Conservation (phyloP, 2,888 invertebrate species). For the Megastigmus dorsalis region DNA sequence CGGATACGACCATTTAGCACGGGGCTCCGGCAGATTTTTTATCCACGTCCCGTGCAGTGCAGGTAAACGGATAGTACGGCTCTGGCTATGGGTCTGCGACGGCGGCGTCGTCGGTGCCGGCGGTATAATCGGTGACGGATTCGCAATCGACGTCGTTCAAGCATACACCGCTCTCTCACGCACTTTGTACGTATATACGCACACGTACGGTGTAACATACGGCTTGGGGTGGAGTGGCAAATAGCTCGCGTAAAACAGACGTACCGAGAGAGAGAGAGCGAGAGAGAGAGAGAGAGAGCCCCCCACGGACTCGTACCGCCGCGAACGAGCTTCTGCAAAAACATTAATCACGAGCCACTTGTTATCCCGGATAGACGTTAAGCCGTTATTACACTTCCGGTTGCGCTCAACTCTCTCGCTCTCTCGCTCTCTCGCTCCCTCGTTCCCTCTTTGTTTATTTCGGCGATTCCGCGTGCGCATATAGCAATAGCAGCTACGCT, state of each 20-base stretch:
- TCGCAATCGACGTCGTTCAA: background rate
- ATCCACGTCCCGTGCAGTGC: background rate
- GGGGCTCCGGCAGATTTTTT: background rate
- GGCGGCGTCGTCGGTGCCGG: too few species aligned
- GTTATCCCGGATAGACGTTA: slow-evolving; percentile 61
- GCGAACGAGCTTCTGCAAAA: slow-evolving; percentile 64
- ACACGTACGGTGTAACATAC: background rate
- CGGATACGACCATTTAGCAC: background rate
- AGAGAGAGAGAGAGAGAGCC: too few species aligned
- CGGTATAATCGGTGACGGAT: slow-evolving; percentile 19
- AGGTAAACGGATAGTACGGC: too few species aligned
- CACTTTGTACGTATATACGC: background rate
- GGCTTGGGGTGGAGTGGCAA: slow-evolving; percentile 55
- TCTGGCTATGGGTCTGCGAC: too few species aligned
- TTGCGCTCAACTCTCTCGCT: slow-evolving; percentile 18
- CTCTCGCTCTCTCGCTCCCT: background rate
- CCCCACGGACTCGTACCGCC: slow-evolving; percentile 62
- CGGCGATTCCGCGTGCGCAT: background rate
- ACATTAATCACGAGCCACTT: slow-evolving; percentile 68
- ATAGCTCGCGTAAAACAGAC: slow-evolving; percentile 64
- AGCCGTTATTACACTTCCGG: slow-evolving; percentile 60
- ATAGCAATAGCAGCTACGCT: too few species aligned
- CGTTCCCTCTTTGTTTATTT: slow-evolving; percentile 29
- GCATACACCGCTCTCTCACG: background rate
- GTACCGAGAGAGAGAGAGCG: too few species aligned